Conservation (phyloP, 2,797 vertebrate species). For the Borostomias antarcticus region DNA sequence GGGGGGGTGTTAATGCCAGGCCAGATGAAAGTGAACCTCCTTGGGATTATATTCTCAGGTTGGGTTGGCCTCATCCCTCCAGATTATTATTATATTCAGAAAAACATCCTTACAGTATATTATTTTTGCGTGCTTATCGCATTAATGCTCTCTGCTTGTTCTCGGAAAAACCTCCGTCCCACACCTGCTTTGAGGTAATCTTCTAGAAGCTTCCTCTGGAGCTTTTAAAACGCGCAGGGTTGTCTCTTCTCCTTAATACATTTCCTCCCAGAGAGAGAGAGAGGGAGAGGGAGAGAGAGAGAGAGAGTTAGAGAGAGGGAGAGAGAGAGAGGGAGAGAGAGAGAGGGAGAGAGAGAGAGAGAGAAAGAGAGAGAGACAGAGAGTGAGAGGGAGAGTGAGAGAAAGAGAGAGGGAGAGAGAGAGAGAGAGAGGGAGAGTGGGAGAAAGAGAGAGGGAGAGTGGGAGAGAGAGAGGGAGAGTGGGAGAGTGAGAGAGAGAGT, state of each 20-base stretch:
- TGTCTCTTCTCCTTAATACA: slow-evolving; percentile 39
- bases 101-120: slow-evolving; percentile 83
- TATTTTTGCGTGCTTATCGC: slow-evolving; percentile 78
- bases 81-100: slow-evolving; percentile 82
- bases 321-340: background rate
- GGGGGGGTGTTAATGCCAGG: slow-evolving; percentile 27
- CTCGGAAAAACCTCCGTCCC: slow-evolving; percentile 64
- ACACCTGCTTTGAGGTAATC: slow-evolving; percentile 73
- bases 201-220: slow-evolving; percentile 66
- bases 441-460: too few relatives aligned
- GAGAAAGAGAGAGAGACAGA: too few relatives aligned
- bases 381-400: too few relatives aligned
- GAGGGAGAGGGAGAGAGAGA: slow-evolving; percentile 44
- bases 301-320: background rate
- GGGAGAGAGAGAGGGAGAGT: too few relatives aligned
- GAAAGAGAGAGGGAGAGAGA: too few relatives aligned
- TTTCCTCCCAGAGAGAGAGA: slow-evolving; percentile 22
- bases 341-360: background rate
- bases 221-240: slow-evolving; percentile 68
- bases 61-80: slow-evolving; percentile 69
- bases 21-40: slow-evolving; percentile 70
- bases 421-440: too few relatives aligned
- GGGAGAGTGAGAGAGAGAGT: too few relatives aligned
- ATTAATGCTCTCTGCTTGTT: slow-evolving; percentile 73
- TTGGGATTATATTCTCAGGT: slow-evolving; percentile 80